Base-by-base conservation (phyloP, 2,797 vertebrate genomes). In the Channallabes apus region DNA sequence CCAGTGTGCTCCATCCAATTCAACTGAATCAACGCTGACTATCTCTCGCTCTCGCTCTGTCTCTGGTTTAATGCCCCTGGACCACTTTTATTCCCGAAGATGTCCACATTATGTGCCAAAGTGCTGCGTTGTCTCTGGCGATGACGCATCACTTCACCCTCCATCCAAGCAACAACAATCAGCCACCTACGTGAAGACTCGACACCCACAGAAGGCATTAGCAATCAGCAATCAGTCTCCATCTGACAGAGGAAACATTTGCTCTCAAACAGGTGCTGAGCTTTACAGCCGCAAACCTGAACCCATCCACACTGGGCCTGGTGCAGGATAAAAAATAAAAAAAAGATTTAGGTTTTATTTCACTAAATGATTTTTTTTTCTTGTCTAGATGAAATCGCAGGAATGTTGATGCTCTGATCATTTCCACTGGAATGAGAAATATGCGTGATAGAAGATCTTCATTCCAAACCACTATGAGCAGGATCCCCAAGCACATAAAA, bases 221-320 rank as follows among this genome's bases (percentile, higher is more conserved):
- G 78, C 86, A 84, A 87, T 87, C 86, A 87, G 86, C 82, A 84
- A 87, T 87, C 86, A 87, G 86, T 84, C 78, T 87, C 78, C 86
- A 82, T 81, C 72, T 68, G 82, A 80, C 82, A 69, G 62, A 29
- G 69, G 71, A 84, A 82, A 59, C 82, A 35, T 77, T 81, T 59
- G 9, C 61, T 87, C 69, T 76, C 82, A n/a, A 65, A 73, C 83
- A 75, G 85, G 54, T 65, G 64, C 35, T 17, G 35, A 2, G 3
- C 64, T 85, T 80, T 35, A 54, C 32, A 78, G 51, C 51, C 61
- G 17, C 17, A 1, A 86, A 29, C 76, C 24, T n/a, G 17, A 86
- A 79, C 15, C 73, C 56, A 64, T 86, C 41, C 65, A n/a, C 17
- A 12, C 41, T 51, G 62, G 38, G 38, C 61, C 61, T 27, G 59